These are phyloP conservation scores for Bicyclus anynana DNA, from an alignment of 1,140 invertebrate species.

Conservation along the genomic window DNA sequence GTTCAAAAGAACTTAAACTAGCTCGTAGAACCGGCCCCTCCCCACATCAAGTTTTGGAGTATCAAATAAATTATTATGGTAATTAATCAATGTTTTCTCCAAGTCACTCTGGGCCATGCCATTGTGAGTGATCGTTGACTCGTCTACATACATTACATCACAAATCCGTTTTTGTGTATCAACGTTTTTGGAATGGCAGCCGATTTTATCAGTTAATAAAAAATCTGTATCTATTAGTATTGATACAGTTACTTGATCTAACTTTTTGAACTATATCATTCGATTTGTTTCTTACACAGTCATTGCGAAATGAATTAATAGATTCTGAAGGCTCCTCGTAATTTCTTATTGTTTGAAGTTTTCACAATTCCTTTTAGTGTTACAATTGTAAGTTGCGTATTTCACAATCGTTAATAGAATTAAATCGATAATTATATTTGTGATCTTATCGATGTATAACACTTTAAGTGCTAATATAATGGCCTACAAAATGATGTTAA, in stretches of 20 bases:
- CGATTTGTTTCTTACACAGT: constrained; percentile 5
- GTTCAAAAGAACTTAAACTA: constrained; percentile 64
- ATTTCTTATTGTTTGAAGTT: constrained; percentile 12
- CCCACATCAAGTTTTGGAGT: constrained; percentile 74
- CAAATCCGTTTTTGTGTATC: constrained; percentile 49
- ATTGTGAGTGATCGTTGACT: constrained; percentile 74
- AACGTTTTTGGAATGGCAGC: constrained; percentile 44
- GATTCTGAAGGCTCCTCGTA: constrained; percentile 6
- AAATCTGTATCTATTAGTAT: constrained; percentile 24
- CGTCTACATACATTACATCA: constrained; percentile 47
- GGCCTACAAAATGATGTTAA: too few species aligned
- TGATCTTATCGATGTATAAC: not conserved
- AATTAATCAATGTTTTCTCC: constrained; percentile 77
- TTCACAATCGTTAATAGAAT: not conserved
- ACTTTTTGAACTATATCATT: constrained; percentile 12
- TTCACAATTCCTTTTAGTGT: not conserved
- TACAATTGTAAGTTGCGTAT: not conserved
- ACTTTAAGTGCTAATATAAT: too few species aligned
- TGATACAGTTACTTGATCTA: constrained; percentile 11
- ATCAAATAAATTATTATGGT: constrained; percentile 78
- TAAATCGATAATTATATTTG: not conserved
- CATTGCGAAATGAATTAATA: constrained; percentile 8
- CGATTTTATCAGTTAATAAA: constrained; percentile 54
- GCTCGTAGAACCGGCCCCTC: constrained; percentile 64
- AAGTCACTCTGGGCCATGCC: constrained; percentile 64